phyloP scores from a whole-genome alignment of 1,140 invertebrate species.

The Drosophila cardini region DNA sequence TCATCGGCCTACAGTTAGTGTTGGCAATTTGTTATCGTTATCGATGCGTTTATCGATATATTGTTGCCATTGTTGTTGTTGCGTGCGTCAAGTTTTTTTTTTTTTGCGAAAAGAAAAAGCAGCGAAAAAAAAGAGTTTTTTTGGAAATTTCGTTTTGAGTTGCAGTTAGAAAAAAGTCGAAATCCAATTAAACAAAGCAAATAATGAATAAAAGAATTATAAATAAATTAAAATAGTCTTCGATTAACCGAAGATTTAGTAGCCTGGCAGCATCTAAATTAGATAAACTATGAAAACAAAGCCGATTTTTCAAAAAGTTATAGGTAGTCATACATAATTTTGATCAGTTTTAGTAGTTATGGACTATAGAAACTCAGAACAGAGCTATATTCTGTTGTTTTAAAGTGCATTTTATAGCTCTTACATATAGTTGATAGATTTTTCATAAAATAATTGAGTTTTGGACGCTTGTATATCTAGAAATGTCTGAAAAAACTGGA shows the following conservation, averaged over 20 bases:
- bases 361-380: no score
- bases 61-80: constrained; percentile 31
- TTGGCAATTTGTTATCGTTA: constrained; percentile 38
- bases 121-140: constrained; percentile 37
- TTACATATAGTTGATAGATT: no score
- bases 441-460: no score
- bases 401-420: no score
- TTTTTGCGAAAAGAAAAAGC: constrained; percentile 22
- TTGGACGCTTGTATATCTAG: no score
- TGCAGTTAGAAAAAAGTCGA: constrained; percentile 12
- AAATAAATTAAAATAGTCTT: not conserved
- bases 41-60: constrained; percentile 30
- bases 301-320: no score
- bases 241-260: not conserved
- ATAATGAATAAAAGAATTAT: not conserved
- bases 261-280: no score
- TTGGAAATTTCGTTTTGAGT: constrained; percentile 30
- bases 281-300: no score
- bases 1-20: constrained; percentile 86
- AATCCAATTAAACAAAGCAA: constrained; percentile 34
- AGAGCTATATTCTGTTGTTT: no score
- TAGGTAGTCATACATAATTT: no score
- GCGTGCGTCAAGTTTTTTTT: constrained; percentile 35
- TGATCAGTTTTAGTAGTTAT: no score
- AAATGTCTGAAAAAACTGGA: no score